A percentile compares a stretch with the other conserved stretches of the same genome.
Evolutionary conservation across 2,797 vertebrate genomes (phyloP).

Genomic region (Parauchenoglanis punctatus): DNA sequence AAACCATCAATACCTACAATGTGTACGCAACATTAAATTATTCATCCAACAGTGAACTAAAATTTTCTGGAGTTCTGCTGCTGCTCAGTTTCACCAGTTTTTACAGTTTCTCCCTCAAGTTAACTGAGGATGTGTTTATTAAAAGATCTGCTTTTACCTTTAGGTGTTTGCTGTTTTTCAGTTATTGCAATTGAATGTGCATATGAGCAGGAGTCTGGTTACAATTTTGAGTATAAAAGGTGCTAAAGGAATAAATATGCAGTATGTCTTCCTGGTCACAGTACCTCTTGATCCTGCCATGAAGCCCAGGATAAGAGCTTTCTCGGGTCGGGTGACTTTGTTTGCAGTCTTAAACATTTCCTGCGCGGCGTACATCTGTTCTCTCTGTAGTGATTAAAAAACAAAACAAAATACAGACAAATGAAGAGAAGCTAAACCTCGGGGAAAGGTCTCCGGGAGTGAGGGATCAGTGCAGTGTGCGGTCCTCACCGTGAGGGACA

Average conservation of each 20-base stretch:
- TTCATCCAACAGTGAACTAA: neutral
- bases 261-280: no score
- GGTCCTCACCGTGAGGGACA: constrained; percentile 87
- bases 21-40: neutral
- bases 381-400: constrained; percentile 75
- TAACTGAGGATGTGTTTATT: neutral
- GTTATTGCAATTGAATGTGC: neutral
- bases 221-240: neutral
- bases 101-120: neutral
- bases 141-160: neutral
- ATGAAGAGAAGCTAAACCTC: neutral
- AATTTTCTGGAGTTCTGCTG: neutral
- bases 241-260: neutral
- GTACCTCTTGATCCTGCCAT: constrained; percentile 98
- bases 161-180: neutral
- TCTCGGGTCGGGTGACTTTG: constrained; percentile 96
- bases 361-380: constrained; percentile 96
- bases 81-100: neutral
- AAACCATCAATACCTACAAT: neutral
- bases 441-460: neutral
- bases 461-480: neutral
- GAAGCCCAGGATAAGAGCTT: constrained; percentile 98
- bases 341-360: constrained; percentile 99
- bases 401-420: neutral
- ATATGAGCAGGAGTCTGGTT: neutral